These are phyloP conservation scores for Macropis europaea DNA, from an alignment of 2,888 invertebrate genomes.

Conservation along the genomic window DNA sequence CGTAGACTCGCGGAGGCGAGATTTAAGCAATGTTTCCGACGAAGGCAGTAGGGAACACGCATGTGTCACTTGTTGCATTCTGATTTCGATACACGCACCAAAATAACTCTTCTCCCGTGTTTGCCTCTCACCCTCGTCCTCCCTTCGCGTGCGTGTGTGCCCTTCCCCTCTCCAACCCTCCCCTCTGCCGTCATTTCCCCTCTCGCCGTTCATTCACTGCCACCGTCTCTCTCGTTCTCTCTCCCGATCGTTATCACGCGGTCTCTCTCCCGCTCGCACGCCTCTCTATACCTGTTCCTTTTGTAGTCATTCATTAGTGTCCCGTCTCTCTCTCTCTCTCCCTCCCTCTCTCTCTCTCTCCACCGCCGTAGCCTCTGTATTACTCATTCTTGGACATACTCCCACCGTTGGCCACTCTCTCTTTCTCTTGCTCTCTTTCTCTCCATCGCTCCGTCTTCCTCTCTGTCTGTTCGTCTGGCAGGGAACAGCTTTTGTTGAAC, in stretches of 20 bases:
- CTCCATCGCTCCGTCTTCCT: constrained; percentile 10
- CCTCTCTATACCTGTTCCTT: constrained; percentile 58
- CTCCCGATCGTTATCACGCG: background rate
- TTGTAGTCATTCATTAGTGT: constrained; percentile 64
- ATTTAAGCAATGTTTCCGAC: constrained; percentile 57
- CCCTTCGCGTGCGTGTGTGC: constrained; percentile 49
- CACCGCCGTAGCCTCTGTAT: constrained; percentile 35
- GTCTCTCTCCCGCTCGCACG: constrained; percentile 23
- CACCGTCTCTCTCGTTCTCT: background rate
- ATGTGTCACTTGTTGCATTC: constrained; percentile 76
- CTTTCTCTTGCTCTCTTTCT: background rate
- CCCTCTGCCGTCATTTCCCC: constrained; percentile 14
- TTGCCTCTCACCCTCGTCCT: constrained; percentile 35
- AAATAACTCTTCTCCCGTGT: constrained; percentile 68
- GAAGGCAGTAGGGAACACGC: constrained; percentile 52
- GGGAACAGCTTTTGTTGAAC: constrained; percentile 19
- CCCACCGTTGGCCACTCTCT: constrained; percentile 9
- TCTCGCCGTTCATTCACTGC: constrained; percentile 17
- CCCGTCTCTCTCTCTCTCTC: constrained; percentile 25
- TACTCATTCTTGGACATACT: constrained; percentile 47
- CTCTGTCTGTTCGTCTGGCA: constrained; percentile 14
- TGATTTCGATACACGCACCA: constrained; percentile 72
- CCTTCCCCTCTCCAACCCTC: constrained; percentile 25
- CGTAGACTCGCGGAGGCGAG: constrained; percentile 31
- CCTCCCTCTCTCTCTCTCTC: constrained; percentile 30